Percentiles rank a stretch among this genome's conserved stretches.
Conservation (phyloP, 2,113 vertebrate genomes). For the Sturnus vulgaris region DNA sequence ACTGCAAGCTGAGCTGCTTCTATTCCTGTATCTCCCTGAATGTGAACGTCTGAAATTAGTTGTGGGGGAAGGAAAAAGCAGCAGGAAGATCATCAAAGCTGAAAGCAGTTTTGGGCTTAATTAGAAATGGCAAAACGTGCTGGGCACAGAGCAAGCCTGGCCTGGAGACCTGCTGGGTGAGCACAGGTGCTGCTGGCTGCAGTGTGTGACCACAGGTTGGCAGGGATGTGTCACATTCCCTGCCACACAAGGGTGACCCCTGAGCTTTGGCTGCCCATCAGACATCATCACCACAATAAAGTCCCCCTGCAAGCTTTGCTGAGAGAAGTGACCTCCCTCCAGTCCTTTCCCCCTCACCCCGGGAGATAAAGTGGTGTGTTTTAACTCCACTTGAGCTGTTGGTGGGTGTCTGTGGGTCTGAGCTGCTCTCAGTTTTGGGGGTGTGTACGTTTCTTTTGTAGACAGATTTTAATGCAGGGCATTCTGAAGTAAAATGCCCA, state of each 20-base stretch:
- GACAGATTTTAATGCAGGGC: background rate
- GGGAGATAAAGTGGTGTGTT: background rate
- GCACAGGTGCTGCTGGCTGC: background rate
- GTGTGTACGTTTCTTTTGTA: background rate
- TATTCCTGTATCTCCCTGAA: constrained; percentile 7
- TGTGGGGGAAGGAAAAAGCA: background rate
- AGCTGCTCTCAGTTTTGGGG: background rate
- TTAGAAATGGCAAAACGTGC: background rate
- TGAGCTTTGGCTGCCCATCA: background rate
- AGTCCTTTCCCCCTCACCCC: background rate
- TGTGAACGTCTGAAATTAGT: background rate
- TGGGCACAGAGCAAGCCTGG: background rate
- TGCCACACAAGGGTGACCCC: background rate
- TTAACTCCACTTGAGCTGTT: background rate
- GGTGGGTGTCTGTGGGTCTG: too few relatives aligned
- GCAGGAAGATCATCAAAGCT: background rate
- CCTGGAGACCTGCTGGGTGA: background rate
- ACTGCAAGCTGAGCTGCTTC: background rate
- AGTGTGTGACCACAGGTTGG: background rate
- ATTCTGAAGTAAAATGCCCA: background rate
- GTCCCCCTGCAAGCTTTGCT: accelerated
- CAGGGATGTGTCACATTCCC: background rate
- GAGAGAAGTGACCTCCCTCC: background rate
- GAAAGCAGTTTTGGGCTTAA: background rate
- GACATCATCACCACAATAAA: background rate